These are phyloP conservation scores for Aleadryas rufinucha DNA, from an alignment of 2,113 vertebrate species.

Conservation along the genomic window DNA sequence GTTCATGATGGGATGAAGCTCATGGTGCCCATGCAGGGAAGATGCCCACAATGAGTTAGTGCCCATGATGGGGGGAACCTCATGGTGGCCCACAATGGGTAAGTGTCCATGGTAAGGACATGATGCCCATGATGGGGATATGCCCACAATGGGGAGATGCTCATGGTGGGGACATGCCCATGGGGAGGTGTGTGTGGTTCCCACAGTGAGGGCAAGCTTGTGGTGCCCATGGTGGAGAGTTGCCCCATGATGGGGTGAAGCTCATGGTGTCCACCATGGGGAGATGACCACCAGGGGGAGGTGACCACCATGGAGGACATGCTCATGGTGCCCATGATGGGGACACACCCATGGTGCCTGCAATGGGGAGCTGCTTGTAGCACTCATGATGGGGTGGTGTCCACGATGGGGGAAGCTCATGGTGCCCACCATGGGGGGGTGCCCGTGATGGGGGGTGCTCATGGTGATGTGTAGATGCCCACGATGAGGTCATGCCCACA, in stretches of 20 bases:
- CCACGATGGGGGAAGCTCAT: not conserved
- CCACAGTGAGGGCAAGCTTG: not conserved
- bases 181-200: not conserved
- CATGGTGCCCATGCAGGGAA: not conserved
- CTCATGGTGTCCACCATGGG: accelerated
- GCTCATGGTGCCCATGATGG: not conserved
- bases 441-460: not conserved
- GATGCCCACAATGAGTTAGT: too few relatives aligned
- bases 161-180: not conserved
- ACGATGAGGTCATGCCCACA: accelerated
- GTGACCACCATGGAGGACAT: not conserved
- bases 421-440: not conserved
- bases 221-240: not conserved
- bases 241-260: not conserved
- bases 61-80: not conserved
- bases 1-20: not conserved
- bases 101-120: not conserved
- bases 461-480: not conserved
- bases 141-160: not conserved
- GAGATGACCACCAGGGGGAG: not conserved
- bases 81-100: not conserved
- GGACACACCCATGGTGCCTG: not conserved
- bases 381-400: accelerated
- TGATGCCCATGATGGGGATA: not conserved
- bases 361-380: not conserved